A percentile compares a stretch with the other conserved stretches of the same genome.
Conservation (phyloP, 2,797 vertebrate species). For the Sphenodon punctatus region DNA sequence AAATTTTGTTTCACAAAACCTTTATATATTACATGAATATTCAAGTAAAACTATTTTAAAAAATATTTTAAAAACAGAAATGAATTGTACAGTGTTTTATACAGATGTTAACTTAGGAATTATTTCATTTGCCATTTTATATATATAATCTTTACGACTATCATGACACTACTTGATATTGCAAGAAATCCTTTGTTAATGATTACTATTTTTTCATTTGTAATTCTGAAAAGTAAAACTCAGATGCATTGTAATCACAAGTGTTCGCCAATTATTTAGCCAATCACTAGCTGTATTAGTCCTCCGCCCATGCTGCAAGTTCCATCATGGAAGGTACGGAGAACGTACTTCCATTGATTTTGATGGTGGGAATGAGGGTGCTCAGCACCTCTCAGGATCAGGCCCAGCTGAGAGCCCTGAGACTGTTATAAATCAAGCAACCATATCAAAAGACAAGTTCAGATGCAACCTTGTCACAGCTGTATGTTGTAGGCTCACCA, state of each 20-base stretch:
- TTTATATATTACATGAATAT: constrained; percentile 82
- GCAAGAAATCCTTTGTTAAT: constrained; percentile 51
- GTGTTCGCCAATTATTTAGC: constrained; percentile 10
- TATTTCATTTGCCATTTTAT: constrained; percentile 61
- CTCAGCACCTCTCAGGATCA: constrained; percentile 10
- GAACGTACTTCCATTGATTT: constrained; percentile 33
- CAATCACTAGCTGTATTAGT: constrained; percentile 21
- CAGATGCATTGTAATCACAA: constrained; percentile 3
- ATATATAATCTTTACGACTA: constrained; percentile 70
- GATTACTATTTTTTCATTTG: constrained; percentile 49
- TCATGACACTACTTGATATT: constrained; percentile 53
- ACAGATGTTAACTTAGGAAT: constrained; percentile 71
- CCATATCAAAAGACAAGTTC: constrained; percentile 12
- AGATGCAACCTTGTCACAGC: constrained; percentile 1
- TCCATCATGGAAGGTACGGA: constrained; percentile 53
- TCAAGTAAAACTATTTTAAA: constrained; percentile 78
- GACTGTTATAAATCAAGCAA: constrained; percentile 17
- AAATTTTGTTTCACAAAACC: constrained; percentile 81
- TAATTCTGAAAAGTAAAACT: constrained; percentile 26
- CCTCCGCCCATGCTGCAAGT: constrained; percentile 49
- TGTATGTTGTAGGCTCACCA: constrained; percentile 33
- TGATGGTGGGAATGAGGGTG: neutral
- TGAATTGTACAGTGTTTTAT: constrained; percentile 77
- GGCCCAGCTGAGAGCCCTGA: neutral
- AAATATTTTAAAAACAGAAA: constrained; percentile 71